These are phyloP conservation scores for Ditylenchus weischeri DNA, from an alignment of 2,888 invertebrate genomes.

Conservation along the genomic window DNA sequence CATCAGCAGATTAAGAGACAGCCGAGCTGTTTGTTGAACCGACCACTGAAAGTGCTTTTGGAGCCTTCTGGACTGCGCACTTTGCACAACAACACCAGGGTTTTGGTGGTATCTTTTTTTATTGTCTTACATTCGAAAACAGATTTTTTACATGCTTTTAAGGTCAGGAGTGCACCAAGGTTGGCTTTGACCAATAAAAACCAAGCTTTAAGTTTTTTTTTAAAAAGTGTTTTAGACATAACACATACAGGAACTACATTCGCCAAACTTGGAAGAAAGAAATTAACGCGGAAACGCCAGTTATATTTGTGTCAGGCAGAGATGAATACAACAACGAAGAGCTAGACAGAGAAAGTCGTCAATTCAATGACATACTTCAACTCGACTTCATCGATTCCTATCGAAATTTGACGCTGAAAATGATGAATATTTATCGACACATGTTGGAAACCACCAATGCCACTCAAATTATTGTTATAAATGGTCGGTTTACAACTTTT, in stretches of 20 bases:
- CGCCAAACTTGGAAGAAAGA: slow-evolving; percentile 50
- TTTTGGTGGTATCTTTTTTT: slow-evolving; percentile 1
- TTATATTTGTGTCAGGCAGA: slow-evolving; percentile 38
- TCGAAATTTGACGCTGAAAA: slow-evolving; percentile 54
- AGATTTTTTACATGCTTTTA: slow-evolving; percentile 7
- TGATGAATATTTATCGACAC: slow-evolving; percentile 55
- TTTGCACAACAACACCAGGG: not conserved
- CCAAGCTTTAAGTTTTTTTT: too few species aligned
- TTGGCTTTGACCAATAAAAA: not conserved
- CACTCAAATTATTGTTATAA: slow-evolving; percentile 39
- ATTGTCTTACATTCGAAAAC: not conserved
- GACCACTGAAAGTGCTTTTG: slow-evolving; percentile 8
- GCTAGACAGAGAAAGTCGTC: slow-evolving; percentile 26
- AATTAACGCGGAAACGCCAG: slow-evolving; percentile 37
- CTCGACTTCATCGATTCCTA: slow-evolving; percentile 57
- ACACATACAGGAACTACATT: slow-evolving; percentile 35
- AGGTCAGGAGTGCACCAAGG: not conserved
- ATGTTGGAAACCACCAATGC: slow-evolving; percentile 23
- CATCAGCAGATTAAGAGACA: slow-evolving; percentile 10
- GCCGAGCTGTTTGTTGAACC: slow-evolving; percentile 4
- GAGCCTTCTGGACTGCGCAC: not conserved
- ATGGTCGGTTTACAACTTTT: slow-evolving; percentile 19
- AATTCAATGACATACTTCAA: slow-evolving; percentile 50
- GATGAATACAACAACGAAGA: slow-evolving; percentile 25
- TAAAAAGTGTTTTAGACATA: not conserved